Conservation (phyloP, 2,797 vertebrate genomes). For the Poecilia wingei region DNA sequence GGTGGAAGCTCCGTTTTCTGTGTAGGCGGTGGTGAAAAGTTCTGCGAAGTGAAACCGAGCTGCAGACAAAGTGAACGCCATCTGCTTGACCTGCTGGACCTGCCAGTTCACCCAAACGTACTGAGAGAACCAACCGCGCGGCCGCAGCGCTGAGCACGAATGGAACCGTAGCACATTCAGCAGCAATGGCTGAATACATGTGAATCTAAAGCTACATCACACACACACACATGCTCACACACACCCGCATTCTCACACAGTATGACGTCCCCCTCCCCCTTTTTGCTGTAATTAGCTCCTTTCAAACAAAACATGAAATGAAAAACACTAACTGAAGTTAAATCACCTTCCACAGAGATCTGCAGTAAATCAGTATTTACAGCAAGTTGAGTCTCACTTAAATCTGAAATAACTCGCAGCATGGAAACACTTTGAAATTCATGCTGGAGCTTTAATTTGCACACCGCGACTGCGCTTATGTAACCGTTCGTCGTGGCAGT, state of each 20-base stretch:
- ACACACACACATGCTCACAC: constrained; percentile 57
- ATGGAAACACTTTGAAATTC: constrained; percentile 9
- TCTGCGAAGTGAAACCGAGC: constrained; percentile 28
- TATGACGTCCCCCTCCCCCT: constrained; percentile 33
- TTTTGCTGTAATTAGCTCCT: constrained; percentile 78
- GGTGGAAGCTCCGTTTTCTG: constrained; percentile 33
- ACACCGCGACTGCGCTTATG: not conserved
- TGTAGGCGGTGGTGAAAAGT: constrained; percentile 45
- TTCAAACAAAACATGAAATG: constrained; percentile 67
- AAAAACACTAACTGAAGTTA: constrained; percentile 49
- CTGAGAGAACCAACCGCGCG: constrained; percentile 33
- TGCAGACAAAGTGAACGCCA: constrained; percentile 37
- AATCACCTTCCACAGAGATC: constrained; percentile 53
- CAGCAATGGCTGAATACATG: constrained; percentile 73
- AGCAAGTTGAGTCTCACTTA: constrained; percentile 19
- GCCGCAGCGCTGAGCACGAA: constrained; percentile 48
- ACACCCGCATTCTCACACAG: constrained; percentile 54
- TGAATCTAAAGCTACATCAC: constrained; percentile 71
- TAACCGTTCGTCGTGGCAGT: not conserved
- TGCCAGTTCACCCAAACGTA: constrained; percentile 25
- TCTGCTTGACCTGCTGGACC: constrained; percentile 35
- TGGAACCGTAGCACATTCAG: constrained; percentile 60
- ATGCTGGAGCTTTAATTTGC: constrained; percentile 15
- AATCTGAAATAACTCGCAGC: constrained; percentile 22
- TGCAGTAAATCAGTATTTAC: constrained; percentile 9